Evolutionary conservation across 2,888 invertebrate species (phyloP).

Genomic region (Cataglyphis livida): DNA sequence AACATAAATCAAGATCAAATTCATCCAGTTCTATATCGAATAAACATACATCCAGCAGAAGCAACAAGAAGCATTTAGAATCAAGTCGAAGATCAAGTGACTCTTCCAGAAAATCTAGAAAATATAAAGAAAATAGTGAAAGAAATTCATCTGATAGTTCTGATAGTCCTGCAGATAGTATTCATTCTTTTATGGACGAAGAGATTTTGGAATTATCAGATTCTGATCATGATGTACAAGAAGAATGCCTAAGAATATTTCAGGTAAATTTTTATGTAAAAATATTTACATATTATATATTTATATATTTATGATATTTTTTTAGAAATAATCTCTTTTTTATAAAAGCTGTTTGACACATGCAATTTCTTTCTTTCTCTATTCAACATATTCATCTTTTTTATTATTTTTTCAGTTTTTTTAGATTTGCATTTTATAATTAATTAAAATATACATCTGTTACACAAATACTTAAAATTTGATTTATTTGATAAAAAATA

Average conservation of each 20-base stretch:
- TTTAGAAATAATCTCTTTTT: background rate
- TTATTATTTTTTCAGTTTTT: background rate
- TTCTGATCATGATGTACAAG: slow-evolving; percentile 90
- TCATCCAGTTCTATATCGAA: slow-evolving; percentile 73
- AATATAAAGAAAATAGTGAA: slow-evolving; percentile 74
- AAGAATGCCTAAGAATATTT: slow-evolving; percentile 95
- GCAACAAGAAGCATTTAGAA: slow-evolving; percentile 60
- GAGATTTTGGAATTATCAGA: slow-evolving; percentile 86
- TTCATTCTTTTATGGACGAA: slow-evolving; percentile 56
- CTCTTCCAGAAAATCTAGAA: slow-evolving; percentile 69
- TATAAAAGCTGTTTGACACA: background rate
- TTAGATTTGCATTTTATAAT: slow-evolving; percentile 2
- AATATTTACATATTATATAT: slow-evolving; percentile 1
- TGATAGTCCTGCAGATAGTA: slow-evolving; percentile 70
- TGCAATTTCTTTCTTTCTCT: background rate
- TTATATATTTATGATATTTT: background rate
- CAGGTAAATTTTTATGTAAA: slow-evolving; percentile 87
- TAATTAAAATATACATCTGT: background rate
- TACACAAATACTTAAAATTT: background rate
- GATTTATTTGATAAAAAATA: background rate
- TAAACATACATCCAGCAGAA: slow-evolving; percentile 74
- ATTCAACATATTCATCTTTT: background rate
- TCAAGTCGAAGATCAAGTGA: slow-evolving; percentile 78
- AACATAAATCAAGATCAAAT: slow-evolving; percentile 77
- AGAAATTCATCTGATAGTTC: slow-evolving; percentile 71